Evolutionary conservation across 35 echinoderm and acorn worm species (phyloP).

Genomic region (Patiria miniata): DNA sequence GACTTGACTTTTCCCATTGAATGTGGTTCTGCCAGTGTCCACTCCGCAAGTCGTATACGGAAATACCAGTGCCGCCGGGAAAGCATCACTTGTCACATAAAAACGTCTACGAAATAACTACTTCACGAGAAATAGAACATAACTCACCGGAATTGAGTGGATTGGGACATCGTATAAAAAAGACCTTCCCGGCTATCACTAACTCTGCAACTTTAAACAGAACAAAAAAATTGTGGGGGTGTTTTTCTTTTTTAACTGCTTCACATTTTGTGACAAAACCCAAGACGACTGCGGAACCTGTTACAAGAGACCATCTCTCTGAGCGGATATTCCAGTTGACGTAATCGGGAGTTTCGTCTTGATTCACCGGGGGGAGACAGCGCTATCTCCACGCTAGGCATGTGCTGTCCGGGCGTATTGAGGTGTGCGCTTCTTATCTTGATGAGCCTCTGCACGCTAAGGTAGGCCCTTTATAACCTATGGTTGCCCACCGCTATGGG

Average conservation of each 20-base stretch:
- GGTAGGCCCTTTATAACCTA: not conserved
- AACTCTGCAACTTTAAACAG: no score
- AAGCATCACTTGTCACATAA: not conserved
- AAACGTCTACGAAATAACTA: not conserved
- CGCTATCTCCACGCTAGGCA: slow-evolving; percentile 9
- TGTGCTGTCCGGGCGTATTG: not conserved
- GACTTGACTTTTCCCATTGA: not conserved
- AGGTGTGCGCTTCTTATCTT: not conserved
- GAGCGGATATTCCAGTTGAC: slow-evolving; percentile 22
- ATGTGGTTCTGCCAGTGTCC: not conserved
- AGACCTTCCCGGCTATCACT: no score
- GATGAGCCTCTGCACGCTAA: not conserved
- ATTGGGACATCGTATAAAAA: no score
- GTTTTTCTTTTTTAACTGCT: no score
- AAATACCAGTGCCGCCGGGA: not conserved
- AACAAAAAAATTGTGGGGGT: no score
- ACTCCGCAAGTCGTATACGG: not conserved
- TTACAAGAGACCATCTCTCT: not conserved
- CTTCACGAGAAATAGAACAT: not conserved
- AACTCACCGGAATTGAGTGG: no score
- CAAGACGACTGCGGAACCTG: not conserved
- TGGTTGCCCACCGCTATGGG: no score
- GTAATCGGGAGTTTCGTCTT: slow-evolving; percentile 15
- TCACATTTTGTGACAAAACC: no score
- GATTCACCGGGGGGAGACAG: not conserved